Evolutionary conservation across 2,113 vertebrate species (phyloP).

Genomic region (Sakesphorus luctuosus): DNA sequence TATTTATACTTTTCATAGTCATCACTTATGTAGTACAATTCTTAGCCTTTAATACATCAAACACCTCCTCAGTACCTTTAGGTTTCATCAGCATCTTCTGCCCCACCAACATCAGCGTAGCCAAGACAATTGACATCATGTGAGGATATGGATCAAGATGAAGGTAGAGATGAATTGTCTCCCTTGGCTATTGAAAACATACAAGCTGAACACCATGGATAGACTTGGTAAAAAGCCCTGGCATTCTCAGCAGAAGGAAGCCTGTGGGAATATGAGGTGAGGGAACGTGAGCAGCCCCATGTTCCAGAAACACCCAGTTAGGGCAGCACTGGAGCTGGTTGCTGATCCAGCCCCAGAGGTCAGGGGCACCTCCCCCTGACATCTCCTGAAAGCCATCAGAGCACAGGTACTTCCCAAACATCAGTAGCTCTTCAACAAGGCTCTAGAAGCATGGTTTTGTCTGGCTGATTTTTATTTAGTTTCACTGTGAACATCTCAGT

Average conservation of each 20-base stretch:
- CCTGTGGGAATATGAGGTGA: rapidly evolving
- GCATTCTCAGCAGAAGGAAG: not conserved
- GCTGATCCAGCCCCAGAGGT: not conserved
- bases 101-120: rapidly evolving
- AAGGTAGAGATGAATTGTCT: not conserved
- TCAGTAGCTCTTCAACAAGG: not conserved
- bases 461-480: not conserved
- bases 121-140: not conserved
- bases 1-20: not conserved
- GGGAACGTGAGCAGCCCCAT: not conserved
- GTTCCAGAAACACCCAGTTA: rapidly evolving
- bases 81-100: not conserved
- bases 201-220: not conserved
- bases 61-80: not conserved
- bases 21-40: not conserved
- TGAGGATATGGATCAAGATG: not conserved
- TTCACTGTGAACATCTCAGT: not conserved
- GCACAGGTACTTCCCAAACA: not conserved
- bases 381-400: not conserved
- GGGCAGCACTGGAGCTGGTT: rapidly evolving
- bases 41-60: not conserved
- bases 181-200: not conserved
- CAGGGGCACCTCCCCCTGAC: not conserved
- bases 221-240: not conserved
- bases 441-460: not conserved